These are phyloP conservation scores for Chanos chanos DNA, from an alignment of 2,797 vertebrate genomes.

Conservation along the genomic window DNA sequence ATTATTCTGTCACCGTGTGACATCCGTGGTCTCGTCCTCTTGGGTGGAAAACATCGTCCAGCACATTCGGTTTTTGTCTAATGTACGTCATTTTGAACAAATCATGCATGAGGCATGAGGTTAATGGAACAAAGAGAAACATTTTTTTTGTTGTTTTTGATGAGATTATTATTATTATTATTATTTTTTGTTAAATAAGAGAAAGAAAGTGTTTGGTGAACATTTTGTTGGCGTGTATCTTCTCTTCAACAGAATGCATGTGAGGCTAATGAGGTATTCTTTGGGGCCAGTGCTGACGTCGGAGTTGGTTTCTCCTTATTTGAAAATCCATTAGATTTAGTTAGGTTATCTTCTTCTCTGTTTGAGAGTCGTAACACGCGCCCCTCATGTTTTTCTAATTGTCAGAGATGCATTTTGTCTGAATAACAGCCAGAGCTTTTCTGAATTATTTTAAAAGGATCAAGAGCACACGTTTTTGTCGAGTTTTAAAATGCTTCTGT, in stretches of 20 bases:
- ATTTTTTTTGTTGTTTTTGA: constrained; percentile 14
- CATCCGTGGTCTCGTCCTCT: constrained; percentile 70
- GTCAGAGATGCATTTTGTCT: no score
- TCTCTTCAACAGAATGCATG: constrained; percentile 22
- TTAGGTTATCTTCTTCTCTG: no score
- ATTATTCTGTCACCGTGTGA: constrained; percentile 93
- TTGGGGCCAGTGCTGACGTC: constrained; percentile 30
- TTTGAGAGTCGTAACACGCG: no score
- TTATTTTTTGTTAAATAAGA: constrained; percentile 47
- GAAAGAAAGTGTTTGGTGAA: constrained; percentile 16
- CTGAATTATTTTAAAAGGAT: not conserved
- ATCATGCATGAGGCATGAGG: constrained; percentile 70
- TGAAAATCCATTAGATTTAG: no score
- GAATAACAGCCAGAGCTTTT: no score
- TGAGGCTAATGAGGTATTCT: constrained; percentile 17
- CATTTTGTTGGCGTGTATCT: constrained; percentile 44
- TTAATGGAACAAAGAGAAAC: constrained; percentile 40
- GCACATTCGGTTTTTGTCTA: constrained; percentile 70
- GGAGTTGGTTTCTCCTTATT: no score
- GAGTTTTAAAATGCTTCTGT: constrained; percentile 3
- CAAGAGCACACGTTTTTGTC: not conserved
- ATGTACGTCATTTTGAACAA: constrained; percentile 53
- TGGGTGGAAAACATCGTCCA: constrained; percentile 66
- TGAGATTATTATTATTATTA: constrained; percentile 38
- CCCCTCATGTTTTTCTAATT: no score